Conservation (phyloP, 2,888 invertebrate species). For the Nemapogon koenigi region DNA sequence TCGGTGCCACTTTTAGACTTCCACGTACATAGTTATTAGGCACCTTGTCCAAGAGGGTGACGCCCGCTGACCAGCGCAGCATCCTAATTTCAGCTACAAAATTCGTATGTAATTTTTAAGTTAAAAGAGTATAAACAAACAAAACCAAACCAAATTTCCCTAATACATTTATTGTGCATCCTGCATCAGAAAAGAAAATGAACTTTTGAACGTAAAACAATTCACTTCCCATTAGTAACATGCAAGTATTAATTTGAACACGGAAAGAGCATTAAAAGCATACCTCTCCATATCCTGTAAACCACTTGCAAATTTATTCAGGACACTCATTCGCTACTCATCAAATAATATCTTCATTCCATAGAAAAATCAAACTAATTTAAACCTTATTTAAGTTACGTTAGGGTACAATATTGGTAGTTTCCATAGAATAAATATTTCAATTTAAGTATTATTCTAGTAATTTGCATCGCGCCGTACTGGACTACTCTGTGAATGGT, state of each 20-base stretch:
- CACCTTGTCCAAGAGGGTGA: too few species aligned
- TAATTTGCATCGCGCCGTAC: slow-evolving; percentile 41
- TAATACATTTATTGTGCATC: too few species aligned
- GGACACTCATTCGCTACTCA: slow-evolving; percentile 42
- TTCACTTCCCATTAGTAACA: too few species aligned
- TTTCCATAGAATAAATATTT: slow-evolving; percentile 26
- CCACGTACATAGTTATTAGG: too few species aligned
- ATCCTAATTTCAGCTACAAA: too few species aligned
- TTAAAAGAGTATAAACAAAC: too few species aligned
- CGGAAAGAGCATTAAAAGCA: slow-evolving; percentile 39
- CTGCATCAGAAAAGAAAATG: too few species aligned
- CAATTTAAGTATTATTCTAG: slow-evolving; percentile 42
- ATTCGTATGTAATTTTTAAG: too few species aligned
- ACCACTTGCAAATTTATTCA: slow-evolving; percentile 55
- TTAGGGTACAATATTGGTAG: slow-evolving; percentile 23
- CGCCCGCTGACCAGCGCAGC: too few species aligned
- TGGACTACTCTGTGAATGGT: slow-evolving; percentile 1
- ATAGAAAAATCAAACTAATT: slow-evolving; percentile 20
- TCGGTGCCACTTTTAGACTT: too few species aligned
- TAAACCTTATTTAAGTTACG: slow-evolving; percentile 18
- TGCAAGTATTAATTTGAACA: slow-evolving; percentile 9
- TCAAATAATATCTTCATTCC: slow-evolving; percentile 42
- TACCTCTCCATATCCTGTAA: slow-evolving; percentile 40
- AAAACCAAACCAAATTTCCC: too few species aligned
- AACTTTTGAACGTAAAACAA: too few species aligned